phyloP scores from a whole-genome alignment of 2,113 vertebrate species.

The Cephalopterus ornatus region DNA sequence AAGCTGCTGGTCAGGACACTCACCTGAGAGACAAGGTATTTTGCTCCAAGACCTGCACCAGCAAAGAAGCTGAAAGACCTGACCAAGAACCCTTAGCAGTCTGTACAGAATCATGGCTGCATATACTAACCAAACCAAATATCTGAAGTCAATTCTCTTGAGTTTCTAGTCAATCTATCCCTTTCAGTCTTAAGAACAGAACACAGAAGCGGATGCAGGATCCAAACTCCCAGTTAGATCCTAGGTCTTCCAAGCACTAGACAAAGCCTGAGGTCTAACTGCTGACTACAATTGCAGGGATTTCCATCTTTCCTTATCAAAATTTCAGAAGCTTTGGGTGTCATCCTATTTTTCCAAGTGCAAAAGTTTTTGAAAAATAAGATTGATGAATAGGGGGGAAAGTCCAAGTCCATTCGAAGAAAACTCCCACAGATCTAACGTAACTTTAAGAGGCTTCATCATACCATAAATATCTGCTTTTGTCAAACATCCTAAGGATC shows the following conservation, averaged over 20 bases:
- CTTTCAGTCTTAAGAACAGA: not conserved
- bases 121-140: not conserved
- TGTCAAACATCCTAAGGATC: not conserved
- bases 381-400: not conserved
- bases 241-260: not conserved
- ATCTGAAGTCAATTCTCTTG: not conserved
- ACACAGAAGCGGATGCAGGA: not conserved
- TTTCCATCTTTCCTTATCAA: not conserved
- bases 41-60: not conserved
- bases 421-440: not conserved
- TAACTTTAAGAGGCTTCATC: not conserved
- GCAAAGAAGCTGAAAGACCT: not conserved
- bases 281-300: not conserved
- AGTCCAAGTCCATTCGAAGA: not conserved
- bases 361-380: not conserved
- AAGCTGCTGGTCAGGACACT: not conserved
- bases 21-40: not conserved
- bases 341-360: not conserved
- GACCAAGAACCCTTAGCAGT: not conserved
- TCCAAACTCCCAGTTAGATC: not conserved
- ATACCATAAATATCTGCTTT: not conserved
- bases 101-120: not conserved
- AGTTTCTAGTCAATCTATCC: not conserved
- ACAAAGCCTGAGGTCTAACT: not conserved
- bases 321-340: not conserved